Base-by-base conservation (phyloP, 2,888 invertebrate genomes). In the Alitta virens region DNA sequence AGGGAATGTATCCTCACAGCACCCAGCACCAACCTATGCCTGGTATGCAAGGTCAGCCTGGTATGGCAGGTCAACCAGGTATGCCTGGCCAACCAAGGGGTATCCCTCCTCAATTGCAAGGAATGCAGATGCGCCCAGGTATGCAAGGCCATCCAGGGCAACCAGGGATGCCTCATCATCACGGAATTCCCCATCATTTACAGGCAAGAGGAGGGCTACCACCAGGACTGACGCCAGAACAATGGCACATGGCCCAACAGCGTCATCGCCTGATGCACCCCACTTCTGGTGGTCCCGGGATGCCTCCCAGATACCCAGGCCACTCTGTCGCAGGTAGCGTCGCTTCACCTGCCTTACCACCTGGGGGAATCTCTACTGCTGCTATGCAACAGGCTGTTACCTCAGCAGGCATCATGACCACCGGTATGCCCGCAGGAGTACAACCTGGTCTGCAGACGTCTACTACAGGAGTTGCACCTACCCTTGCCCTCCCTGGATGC, bases 191-290 rank as follows among this genome's bases (percentile, higher is more conserved):
- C 7, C 46, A 7, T 18, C 18, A 46, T 18, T 21, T 18, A n/a
- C 46, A 46, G n/a, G 50, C 64, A 51, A 7, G 21, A 5, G 40
- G 12, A 12, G 46, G 46, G 7, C n/a, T 46, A n/a, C 46, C n/a
- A 46, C 46, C 46, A 12, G 46, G 46, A 7, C 5, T 46, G 46
- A n/a, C n/a, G 5, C 46, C 46, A 16, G 46, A 21, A 18, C 46
- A 46, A 46, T 33, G 33, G 33, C 46, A 21, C 21, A 46, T 46
- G 46, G 21, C n/a, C 18, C 54, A 63, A 46, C 63, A 57, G 21
- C 54, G 64, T 26, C 52, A 63, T 18, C 49, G 38, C 23, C 46
- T 56, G 62, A 46, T 52, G 27, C 58, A 63, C 49, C 60, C 21
- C 23, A 33, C 24, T 18, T 51, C 25, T n/a, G 38, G 16, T 26